Base-by-base conservation (phyloP, 30 jellyfish, hydroid and myxozoan genomes). In the Pelagia noctiluca region DNA sequence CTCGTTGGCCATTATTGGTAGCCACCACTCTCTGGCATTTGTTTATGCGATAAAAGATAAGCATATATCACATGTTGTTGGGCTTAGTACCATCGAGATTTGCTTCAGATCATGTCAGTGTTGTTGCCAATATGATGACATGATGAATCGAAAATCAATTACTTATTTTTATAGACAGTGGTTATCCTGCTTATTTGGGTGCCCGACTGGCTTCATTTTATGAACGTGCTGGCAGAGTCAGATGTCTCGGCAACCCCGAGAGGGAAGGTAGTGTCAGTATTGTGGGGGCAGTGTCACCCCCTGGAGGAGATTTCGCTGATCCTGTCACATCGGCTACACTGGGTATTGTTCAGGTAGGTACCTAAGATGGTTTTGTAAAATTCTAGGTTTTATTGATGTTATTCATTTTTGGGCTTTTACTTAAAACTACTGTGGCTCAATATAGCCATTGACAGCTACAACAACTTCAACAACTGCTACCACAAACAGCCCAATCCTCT, bases 231-330 rank as follows among this genome's bases (percentile, higher is more conserved):
- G 99, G 99, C 37, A 77, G 98, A 13, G 99, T 95, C 46, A 83
- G 78, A 35, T 89, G 98, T 67, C 80, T 90, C 2, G 99, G 99
- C 3, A 89, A 86, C 66, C 99, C 99, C n/a, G 97, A 79, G 63
- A 83, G 99, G 19, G 97, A 89, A 63, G 99, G 99, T 50, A 95
- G 97, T 77, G 98, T 95, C 33, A 95, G 97, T 79, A 95, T 95
- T 80, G 99, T 95, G 32, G 99, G 99, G 54, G 99, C 99, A 26
- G 99, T 95, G 53, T 95, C 99, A 3, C 99, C 99, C 0, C 99
- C 97, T 78, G 99, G 99, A 71, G 99, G 99, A 29, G 99, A 95
- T 82, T 95, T 95, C 76, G 98, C 99, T n/a, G 99, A 95, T 73
- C 99, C 99, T 30, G 99, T 95, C 69, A 95, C 99, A 2, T 88